Percentiles rank a stretch among this genome's conserved stretches.
Evolutionary conservation across 2,888 invertebrate genomes (phyloP).

Genomic region (Phoenoteleia sp.): DNA sequence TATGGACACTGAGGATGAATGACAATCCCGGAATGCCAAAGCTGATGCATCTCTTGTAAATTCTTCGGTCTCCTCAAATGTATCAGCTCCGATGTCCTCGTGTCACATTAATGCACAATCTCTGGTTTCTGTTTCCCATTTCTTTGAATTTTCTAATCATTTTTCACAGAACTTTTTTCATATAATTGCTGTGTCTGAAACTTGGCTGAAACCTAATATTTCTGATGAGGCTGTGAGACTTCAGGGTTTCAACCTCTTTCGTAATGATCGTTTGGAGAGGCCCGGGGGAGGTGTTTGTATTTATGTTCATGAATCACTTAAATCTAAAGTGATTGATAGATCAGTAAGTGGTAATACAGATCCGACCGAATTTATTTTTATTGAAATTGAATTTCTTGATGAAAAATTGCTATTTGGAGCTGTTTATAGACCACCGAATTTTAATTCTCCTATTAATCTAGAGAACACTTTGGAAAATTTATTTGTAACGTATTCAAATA

Average conservation of each 20-base stretch:
- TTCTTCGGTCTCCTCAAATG: background rate
- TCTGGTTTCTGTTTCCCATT: background rate
- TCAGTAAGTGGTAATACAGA: background rate
- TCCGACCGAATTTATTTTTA: background rate
- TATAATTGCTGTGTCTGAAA: slow-evolving; percentile 1
- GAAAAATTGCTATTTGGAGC: background rate
- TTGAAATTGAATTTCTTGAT: background rate
- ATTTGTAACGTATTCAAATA: background rate
- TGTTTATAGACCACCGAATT: background rate
- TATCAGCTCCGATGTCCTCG: background rate
- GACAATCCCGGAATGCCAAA: no score
- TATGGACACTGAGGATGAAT: no score
- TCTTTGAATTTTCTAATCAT: background rate
- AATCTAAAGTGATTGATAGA: background rate
- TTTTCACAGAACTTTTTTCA: background rate
- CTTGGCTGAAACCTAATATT: no score
- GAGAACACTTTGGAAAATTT: background rate
- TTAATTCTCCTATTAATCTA: background rate
- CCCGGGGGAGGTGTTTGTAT: background rate
- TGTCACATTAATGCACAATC: slow-evolving; percentile 19
- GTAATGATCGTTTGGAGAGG: background rate
- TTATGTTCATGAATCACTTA: background rate
- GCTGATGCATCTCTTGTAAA: no score
- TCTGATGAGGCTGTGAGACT: background rate
- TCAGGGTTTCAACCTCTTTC: background rate